Conservation (phyloP, 1,140 invertebrate genomes). For the Drosophila pruinosa region DNA sequence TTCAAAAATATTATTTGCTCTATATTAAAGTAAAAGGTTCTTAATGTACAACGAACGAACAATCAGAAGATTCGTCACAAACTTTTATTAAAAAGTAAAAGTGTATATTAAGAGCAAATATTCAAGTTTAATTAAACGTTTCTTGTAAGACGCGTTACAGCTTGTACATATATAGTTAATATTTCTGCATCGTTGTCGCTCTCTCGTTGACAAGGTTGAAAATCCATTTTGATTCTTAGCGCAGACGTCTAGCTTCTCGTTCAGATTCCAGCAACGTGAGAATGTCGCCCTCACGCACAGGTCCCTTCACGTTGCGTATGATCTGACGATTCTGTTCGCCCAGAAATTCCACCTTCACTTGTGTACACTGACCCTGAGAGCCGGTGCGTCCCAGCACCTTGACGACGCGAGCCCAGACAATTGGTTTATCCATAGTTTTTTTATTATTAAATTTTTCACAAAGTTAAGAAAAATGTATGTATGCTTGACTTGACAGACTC, state of each 20-base stretch:
- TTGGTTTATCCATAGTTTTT: slow-evolving; percentile 90
- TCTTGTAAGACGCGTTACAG: not conserved
- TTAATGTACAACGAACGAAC: too few relatives aligned
- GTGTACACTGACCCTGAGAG: slow-evolving; percentile 99
- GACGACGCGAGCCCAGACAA: slow-evolving; percentile 91
- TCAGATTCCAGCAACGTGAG: slow-evolving; percentile 98
- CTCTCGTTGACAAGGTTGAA: not conserved
- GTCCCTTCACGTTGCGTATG: slow-evolving; percentile 99
- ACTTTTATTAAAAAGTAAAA: too few relatives aligned
- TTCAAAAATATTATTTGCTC: too few relatives aligned
- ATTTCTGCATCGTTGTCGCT: not conserved
- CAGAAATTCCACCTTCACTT: slow-evolving; percentile 99
- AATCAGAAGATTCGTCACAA: too few relatives aligned
- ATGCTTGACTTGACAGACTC: slow-evolving; percentile 26
- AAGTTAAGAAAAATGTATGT: not conserved
- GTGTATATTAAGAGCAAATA: too few relatives aligned
- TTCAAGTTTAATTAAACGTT: not conserved
- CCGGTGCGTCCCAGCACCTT: slow-evolving; percentile 98
- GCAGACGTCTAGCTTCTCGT: slow-evolving; percentile 97
- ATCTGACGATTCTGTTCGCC: slow-evolving; percentile 98
- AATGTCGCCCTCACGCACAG: slow-evolving; percentile 98
- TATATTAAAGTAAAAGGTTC: too few relatives aligned
- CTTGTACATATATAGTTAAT: not conserved
- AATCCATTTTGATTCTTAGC: slow-evolving; percentile 84
- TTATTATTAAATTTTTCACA: slow-evolving; percentile 25